Evolutionary conservation across 2,888 invertebrate species (phyloP), one percentile per base, ranked within the genome.

Genomic region (Platycheirus albimanus): DNA sequence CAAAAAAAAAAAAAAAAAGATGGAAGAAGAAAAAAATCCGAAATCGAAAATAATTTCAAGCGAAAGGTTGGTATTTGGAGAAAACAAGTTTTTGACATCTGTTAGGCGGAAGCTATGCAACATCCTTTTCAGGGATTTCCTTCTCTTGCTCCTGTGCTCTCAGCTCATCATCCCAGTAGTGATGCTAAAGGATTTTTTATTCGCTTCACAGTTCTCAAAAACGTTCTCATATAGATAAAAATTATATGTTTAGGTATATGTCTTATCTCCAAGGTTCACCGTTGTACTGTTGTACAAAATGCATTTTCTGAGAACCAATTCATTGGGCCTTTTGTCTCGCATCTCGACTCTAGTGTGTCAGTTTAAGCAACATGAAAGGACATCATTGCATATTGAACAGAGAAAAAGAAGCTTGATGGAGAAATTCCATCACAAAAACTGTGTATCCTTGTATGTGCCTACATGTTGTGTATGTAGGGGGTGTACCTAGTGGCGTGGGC

Each of bases 41-140:
- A 10, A 45, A 47, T 8, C 13, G 30, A 63, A 64, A 69, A 75
- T 64, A 45, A 58, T 80, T 80, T 56, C 67, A 47, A 63, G 47
- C 41, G 17, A 78, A 58, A 47, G 52, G 54, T 67, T 74, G 41
- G 66, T 30, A 58, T 56, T 70, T 45, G 17, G 61, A 58, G 45
- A 61, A 69, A 74, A 74, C 64, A 64, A 64, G 70, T 52, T 69
- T 75, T 43, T 70, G 75, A 74, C 79, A 74, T 67, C 67, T 64
- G 75, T 64, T 45, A 51, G 51, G 52, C 70, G 75, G 70, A 70
- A 52, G 74, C 54, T 43, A 52, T 41, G 61, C 33, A 63, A 61
- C 33, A 78, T 79, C 63, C 67, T 54, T 79, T 67, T 33, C 52
- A 33, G 67, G 72, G 63, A 79, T 79, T 79, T 79, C 67, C 78